Conservation (phyloP, 2,797 vertebrate genomes). For the Helostoma temminkii region DNA sequence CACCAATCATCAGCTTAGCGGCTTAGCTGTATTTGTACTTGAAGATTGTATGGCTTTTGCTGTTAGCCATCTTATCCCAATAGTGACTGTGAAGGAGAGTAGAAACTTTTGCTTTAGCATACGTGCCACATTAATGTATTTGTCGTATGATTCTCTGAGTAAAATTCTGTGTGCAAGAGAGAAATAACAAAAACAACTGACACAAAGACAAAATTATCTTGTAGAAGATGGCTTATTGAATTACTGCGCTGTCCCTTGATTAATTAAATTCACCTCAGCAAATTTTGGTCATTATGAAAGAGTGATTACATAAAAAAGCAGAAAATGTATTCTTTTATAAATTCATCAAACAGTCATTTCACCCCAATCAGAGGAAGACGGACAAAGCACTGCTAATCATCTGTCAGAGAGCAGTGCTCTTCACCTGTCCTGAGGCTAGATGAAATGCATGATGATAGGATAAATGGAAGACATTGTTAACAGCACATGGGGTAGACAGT, state of each 20-base stretch:
- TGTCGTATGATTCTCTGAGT: slow-evolving; percentile 67
- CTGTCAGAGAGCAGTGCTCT: slow-evolving; percentile 28
- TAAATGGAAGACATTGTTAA: slow-evolving; percentile 28
- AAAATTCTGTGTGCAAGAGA: slow-evolving; percentile 60
- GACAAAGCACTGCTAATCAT: slow-evolving; percentile 29
- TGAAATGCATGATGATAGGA: slow-evolving; percentile 31
- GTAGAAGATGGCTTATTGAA: slow-evolving; percentile 9
- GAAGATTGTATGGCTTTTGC: slow-evolving; percentile 84
- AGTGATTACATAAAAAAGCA: slow-evolving; percentile 26
- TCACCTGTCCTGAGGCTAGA: slow-evolving; percentile 28
- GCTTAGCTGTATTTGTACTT: slow-evolving; percentile 88
- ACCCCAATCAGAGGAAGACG: slow-evolving; percentile 36
- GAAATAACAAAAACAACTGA: slow-evolving; percentile 51
- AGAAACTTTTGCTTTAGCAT: slow-evolving; percentile 75
- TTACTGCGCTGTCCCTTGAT: slow-evolving; percentile 30
- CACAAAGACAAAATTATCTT: slow-evolving; percentile 37
- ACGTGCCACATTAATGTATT: slow-evolving; percentile 77
- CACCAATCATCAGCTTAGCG: slow-evolving; percentile 87
- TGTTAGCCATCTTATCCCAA: slow-evolving; percentile 78
- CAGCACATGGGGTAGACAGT: neutral
- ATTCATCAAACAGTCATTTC: slow-evolving; percentile 20
- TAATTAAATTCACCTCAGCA: slow-evolving; percentile 31
- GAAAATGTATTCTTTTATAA: slow-evolving; percentile 28
- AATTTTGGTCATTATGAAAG: slow-evolving; percentile 42
- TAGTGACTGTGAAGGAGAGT: slow-evolving; percentile 71